Percentiles rank a stretch among this genome's conserved stretches.
Evolutionary conservation across 2,113 vertebrate genomes (phyloP).

Genomic region (Nothoprocta perdicaria): DNA sequence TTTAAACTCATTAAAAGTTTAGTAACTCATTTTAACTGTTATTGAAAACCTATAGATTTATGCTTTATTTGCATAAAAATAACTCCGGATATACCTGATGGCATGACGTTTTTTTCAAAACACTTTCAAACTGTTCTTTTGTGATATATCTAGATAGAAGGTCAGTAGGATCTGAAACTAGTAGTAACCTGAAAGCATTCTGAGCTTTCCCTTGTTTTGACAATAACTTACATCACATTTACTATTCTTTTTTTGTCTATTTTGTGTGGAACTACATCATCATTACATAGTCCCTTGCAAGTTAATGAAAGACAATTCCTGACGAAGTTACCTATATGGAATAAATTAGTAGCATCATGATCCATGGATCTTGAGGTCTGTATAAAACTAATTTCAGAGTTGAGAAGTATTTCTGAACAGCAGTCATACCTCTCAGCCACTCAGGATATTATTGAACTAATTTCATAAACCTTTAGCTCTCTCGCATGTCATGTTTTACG

Average conservation of each 20-base stretch:
- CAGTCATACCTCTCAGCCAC: not conserved
- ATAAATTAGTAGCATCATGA: not conserved
- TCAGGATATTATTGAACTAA: not conserved
- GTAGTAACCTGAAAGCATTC: not conserved
- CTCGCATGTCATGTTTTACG: rapidly evolving
- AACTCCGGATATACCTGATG: not conserved
- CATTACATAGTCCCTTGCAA: not conserved
- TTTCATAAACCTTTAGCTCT: not conserved
- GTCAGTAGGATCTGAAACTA: not conserved
- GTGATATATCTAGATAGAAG: not conserved
- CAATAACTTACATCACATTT: not conserved
- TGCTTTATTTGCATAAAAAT: not conserved
- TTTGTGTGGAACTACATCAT: not conserved
- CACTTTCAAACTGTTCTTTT: not conserved
- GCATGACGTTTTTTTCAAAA: not conserved
- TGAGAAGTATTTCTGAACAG: not conserved
- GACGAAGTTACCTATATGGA: not conserved
- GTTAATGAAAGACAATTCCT: not conserved
- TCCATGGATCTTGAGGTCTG: not conserved
- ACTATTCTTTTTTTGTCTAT: not conserved
- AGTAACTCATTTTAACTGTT: not conserved
- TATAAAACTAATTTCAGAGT: not conserved
- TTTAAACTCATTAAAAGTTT: not conserved
- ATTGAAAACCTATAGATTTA: not conserved
- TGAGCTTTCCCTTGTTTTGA: not conserved